phyloP scores from a whole-genome alignment of 1,140 invertebrate genomes.

The Globodera rostochiensis region DNA sequence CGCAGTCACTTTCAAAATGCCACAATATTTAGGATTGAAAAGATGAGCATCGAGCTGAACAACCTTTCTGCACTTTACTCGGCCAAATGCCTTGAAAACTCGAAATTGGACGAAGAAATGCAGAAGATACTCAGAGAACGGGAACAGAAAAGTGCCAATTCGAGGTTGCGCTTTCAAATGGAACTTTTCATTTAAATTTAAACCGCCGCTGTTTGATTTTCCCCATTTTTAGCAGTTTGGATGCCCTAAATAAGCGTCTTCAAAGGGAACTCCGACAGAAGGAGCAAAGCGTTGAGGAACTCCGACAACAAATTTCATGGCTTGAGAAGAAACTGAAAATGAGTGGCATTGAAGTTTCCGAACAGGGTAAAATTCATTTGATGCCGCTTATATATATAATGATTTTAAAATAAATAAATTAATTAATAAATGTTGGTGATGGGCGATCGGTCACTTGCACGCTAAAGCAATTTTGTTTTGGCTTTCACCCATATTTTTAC shows the following conservation, averaged over 20 bases:
- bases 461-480: slow-evolving; percentile 11
- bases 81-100: slow-evolving; percentile 85
- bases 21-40: slow-evolving; percentile 70
- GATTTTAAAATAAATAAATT: too few relatives aligned
- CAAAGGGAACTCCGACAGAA: slow-evolving; percentile 46
- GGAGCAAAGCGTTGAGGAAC: slow-evolving; percentile 50
- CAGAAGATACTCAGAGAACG: slow-evolving; percentile 71
- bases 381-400: too few relatives aligned
- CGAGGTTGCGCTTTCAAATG: not conserved
- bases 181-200: not conserved
- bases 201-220: not conserved
- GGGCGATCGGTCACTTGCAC: slow-evolving; percentile 1
- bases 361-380: slow-evolving; percentile 13
- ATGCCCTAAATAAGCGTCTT: slow-evolving; percentile 37
- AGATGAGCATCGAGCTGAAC: slow-evolving; percentile 81
- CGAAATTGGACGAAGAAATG: slow-evolving; percentile 81
- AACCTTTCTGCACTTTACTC: slow-evolving; percentile 87
- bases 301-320: slow-evolving; percentile 29
- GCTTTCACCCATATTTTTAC: slow-evolving; percentile 15
- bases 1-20: not conserved
- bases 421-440: not conserved
- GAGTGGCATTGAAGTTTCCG: slow-evolving; percentile 19
- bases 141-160: slow-evolving; percentile 41
- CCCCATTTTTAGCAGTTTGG: slow-evolving; percentile 41
- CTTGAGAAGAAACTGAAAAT: slow-evolving; percentile 40